Conservation (phyloP, 1,140 invertebrate genomes). For the Nymphalis io region DNA sequence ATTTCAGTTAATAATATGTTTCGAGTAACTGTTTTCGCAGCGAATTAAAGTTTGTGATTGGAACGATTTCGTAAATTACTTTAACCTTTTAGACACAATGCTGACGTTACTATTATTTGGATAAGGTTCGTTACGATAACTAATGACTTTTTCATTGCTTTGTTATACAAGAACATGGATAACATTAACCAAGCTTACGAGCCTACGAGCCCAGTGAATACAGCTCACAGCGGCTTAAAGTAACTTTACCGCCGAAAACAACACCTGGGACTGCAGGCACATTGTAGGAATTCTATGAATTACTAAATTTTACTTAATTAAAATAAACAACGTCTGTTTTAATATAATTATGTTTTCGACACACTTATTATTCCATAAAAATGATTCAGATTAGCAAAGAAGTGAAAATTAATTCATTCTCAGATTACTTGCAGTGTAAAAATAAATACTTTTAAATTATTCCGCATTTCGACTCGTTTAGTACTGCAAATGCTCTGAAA, state of each 20-base stretch:
- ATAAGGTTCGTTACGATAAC: conserved; percentile 10
- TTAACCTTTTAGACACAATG: conserved; percentile 10
- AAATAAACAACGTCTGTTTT: conserved; percentile 5
- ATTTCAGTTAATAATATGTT: conserved; percentile 49
- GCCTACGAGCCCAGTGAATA: conserved; percentile 49
- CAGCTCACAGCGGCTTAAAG: conserved; percentile 64
- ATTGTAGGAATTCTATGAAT: conserved; percentile 31
- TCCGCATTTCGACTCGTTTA: conserved; percentile 43
- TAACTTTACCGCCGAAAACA: conserved; percentile 65
- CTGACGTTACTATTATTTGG: conserved; percentile 12
- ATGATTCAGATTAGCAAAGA: too few species aligned
- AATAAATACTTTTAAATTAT: conserved; percentile 34
- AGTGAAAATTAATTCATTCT: conserved; percentile 3
- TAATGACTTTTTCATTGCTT: conserved; percentile 32
- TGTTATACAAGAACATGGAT: conserved; percentile 36
- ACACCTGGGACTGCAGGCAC: conserved; percentile 55
- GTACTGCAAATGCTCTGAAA: conserved; percentile 42
- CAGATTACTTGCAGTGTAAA: background rate
- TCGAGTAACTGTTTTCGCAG: conserved; percentile 35
- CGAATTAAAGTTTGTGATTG: conserved; percentile 28
- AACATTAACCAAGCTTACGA: conserved; percentile 53
- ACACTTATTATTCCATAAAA: too few species aligned
- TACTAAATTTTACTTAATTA: conserved; percentile 21
- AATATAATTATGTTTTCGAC: background rate
- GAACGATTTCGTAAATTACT: conserved; percentile 25